phyloP scores from a whole-genome alignment of 2,113 vertebrate species.

The Silurus meridionalis region DNA sequence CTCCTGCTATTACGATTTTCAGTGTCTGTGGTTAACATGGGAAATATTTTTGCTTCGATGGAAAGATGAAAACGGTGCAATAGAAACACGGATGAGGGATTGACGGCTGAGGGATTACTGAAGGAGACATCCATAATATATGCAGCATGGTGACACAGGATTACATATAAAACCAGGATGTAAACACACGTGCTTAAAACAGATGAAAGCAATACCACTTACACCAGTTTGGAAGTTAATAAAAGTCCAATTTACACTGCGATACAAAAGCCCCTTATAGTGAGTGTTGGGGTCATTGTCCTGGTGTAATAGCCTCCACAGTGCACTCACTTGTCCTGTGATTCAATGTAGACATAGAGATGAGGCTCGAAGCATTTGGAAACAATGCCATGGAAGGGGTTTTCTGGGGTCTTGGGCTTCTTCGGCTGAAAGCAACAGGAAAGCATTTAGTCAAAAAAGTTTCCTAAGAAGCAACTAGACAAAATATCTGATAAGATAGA shows the following conservation, averaged over 20 bases:
- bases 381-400: slow-evolving; percentile 95
- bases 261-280: slow-evolving; percentile 1
- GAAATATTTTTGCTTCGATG: slow-evolving; percentile 74
- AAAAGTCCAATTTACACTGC: slow-evolving; percentile 26
- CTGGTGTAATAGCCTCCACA: slow-evolving; percentile 35
- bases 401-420: slow-evolving; percentile 92
- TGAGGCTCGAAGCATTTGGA: slow-evolving; percentile 99
- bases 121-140: slow-evolving; percentile 17
- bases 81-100: slow-evolving; percentile 15
- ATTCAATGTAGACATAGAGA: slow-evolving; percentile 98
- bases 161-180: slow-evolving; percentile 39
- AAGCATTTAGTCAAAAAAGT: slow-evolving; percentile 50
- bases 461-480: slow-evolving; percentile 5
- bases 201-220: background rate
- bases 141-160: background rate
- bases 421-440: slow-evolving; percentile 78
- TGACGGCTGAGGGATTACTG: slow-evolving; percentile 1
- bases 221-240: slow-evolving; percentile 6
- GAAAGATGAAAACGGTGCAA: slow-evolving; percentile 54
- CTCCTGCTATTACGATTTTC: slow-evolving; percentile 68
- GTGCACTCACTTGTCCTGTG: slow-evolving; percentile 94
- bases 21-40: slow-evolving; percentile 76
- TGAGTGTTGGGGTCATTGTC: background rate
- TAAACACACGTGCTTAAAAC: background rate
- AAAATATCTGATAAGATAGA: background rate